Conservation (phyloP, 2,888 invertebrate genomes). For the Aleiodes alternator region DNA sequence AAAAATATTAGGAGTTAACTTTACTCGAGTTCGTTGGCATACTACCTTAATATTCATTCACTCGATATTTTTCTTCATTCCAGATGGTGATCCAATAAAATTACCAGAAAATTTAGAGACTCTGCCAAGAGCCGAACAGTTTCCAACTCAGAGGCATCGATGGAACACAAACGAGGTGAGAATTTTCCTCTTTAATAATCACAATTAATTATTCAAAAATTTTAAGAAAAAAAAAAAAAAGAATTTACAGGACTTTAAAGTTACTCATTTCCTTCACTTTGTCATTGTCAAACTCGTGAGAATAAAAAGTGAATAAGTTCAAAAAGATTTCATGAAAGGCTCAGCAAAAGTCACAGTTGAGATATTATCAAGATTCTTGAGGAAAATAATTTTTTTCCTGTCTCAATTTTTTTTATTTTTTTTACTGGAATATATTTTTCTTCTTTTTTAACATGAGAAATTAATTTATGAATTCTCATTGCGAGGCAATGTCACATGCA, state of each 20-base stretch:
- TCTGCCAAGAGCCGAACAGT: constrained; percentile 94
- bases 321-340: too few species aligned
- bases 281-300: too few species aligned
- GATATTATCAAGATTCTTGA: too few species aligned
- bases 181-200: constrained; percentile 40
- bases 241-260: too few species aligned
- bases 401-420: constrained; percentile 3
- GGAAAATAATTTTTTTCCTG: constrained; percentile 45
- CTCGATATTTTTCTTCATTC: constrained; percentile 35
- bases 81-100: constrained; percentile 94
- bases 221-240: constrained; percentile 26
- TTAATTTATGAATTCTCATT: too few species aligned
- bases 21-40: too few species aligned
- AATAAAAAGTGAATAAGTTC: constrained; percentile 39
- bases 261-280: too few species aligned
- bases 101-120: constrained; percentile 96
- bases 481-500: too few species aligned
- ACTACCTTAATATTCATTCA: too few species aligned
- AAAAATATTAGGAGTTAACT: too few species aligned
- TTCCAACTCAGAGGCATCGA: constrained; percentile 95
- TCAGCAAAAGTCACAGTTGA: too few species aligned
- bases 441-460: background rate
- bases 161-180: constrained; percentile 99
- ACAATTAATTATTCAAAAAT: background rate
- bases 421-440: background rate